Conservation (phyloP, 2,113 vertebrate genomes). For the Struthidea cinerea region DNA sequence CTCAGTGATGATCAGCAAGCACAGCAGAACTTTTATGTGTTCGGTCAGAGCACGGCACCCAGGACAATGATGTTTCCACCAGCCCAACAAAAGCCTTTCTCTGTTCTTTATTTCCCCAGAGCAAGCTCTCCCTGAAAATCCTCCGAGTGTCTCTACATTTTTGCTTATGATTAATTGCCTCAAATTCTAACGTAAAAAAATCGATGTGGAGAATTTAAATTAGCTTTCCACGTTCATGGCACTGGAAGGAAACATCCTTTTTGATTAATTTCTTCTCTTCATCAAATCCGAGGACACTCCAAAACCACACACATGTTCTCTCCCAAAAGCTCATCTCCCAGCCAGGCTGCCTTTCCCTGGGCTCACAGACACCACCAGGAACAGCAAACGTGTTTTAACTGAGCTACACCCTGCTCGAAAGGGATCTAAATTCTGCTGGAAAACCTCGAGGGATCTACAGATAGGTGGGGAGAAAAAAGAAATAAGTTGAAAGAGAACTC, state of each 20-base stretch:
- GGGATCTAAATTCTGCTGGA: neutral
- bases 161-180: neutral
- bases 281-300: neutral
- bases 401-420: neutral
- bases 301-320: neutral
- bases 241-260: neutral
- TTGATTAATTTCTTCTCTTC: neutral
- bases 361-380: neutral
- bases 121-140: neutral
- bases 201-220: neutral
- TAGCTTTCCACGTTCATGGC: neutral
- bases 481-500: neutral
- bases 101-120: neutral
- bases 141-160: neutral
- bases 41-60: neutral
- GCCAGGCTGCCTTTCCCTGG: neutral
- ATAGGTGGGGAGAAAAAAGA: too few species aligned
- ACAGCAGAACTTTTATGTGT: slow-evolving; percentile 22
- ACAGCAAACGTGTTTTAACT: neutral
- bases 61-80: neutral
- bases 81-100: neutral
- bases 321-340: neutral
- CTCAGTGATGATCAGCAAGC: neutral
- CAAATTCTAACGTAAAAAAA: neutral
- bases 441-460: neutral